Evolutionary conservation across 2,888 invertebrate species (phyloP), one percentile per base, ranked within the genome.

Genomic region (Drosophila phalerata): DNA sequence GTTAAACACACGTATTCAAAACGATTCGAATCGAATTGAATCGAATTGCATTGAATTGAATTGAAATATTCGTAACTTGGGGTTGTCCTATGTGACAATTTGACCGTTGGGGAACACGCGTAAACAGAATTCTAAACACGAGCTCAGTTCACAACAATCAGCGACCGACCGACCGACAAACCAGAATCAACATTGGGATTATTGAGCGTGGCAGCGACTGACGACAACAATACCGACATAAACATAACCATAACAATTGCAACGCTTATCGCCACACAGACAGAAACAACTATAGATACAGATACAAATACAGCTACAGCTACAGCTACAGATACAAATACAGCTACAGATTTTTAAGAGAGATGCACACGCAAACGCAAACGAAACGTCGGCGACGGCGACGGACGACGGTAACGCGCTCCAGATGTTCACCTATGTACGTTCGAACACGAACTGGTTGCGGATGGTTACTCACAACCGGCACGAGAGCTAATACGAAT

Each of bases 401-500:
- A 73, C 67, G 64, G 69, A 34, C 77, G 68, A 73, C 73, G 62
- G 56, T 68, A 72, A 55, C 85, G 89, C 89, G 85, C 82, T 71
- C 82, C 85, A 90, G 90, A 90, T 90, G 91, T 91, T 90, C 89
- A 91, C 90, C 90, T 89, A 88, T 84, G 90, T 89, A 92, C 91
- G 92, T 91, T 92, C 91, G 90, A 92, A 88, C 90, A 89, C 90
- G 90, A 91, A 92, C 92, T 92, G 89, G 91, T 91, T 91, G 77
- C 74, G 78, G 74, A 65, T 79, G 68, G 71, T 60, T 72, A 65
- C 79, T 69, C 81, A 74, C 80, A 80, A 63, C 77, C 73, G 81
- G 77, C 78, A 79, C 79, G 79, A 82, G 76, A 79, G 76, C 73
- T 69, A 32, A 69, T 62, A 75, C 86, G 88, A 85, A 77, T 80